Evolutionary conservation across 2,888 invertebrate species (phyloP).

Genomic region (Caenorhabditis japonica): DNA sequence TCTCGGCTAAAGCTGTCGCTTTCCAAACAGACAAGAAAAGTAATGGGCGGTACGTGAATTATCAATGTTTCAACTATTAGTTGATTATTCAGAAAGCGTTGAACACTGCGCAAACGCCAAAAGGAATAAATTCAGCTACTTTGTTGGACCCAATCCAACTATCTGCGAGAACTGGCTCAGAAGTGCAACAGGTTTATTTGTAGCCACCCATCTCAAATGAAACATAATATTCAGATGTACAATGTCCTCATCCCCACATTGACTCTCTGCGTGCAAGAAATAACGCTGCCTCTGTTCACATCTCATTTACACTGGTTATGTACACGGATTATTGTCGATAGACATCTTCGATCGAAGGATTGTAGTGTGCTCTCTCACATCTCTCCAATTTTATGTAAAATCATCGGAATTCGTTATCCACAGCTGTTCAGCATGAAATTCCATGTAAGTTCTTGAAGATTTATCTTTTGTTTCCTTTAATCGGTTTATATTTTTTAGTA

Average conservation of each 20-base stretch:
- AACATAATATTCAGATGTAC: neutral
- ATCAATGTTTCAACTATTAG: neutral
- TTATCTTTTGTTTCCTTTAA: neutral
- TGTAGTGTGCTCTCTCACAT: no score
- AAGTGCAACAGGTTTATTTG: neutral
- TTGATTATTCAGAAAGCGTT: neutral
- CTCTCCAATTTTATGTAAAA: neutral
- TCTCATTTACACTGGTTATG: no score
- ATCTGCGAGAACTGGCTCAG: neutral
- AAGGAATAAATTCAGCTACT: neutral
- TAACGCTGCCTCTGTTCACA: no score
- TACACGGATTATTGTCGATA: no score
- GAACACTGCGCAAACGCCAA: neutral
- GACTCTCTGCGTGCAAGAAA: no score
- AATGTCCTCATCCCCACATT: neutral
- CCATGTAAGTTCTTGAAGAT: neutral
- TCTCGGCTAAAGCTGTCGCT: no score
- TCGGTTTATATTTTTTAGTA: neutral
- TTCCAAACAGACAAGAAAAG: neutral
- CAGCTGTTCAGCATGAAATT: neutral
- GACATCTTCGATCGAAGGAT: no score
- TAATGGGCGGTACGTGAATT: neutral
- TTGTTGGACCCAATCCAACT: neutral
- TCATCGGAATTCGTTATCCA: neutral
- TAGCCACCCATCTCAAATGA: neutral